phyloP scores from a whole-genome alignment of 2,113 vertebrate genomes.

The Bucco capensis region DNA sequence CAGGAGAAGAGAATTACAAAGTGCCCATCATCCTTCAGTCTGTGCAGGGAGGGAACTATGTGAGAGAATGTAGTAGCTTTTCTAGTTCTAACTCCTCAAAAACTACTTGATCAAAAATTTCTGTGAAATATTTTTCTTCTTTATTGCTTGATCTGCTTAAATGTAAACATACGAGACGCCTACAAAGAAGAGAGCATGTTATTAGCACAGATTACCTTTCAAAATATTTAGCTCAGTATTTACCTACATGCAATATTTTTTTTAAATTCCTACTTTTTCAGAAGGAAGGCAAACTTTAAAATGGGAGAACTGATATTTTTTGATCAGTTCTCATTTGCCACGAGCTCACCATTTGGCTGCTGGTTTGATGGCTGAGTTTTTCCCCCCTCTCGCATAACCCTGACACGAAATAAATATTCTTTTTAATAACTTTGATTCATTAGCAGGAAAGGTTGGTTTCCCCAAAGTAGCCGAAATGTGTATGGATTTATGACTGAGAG shows the following conservation, averaged over 20 bases:
- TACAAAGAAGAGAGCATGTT: neutral
- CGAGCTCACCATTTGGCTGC: neutral
- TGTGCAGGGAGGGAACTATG: neutral
- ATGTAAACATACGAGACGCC: neutral
- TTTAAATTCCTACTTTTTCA: neutral
- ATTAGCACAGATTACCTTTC: neutral
- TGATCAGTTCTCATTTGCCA: neutral
- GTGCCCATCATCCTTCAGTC: neutral
- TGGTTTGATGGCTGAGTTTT: neutral
- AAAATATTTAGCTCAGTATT: neutral
- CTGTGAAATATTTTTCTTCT: neutral
- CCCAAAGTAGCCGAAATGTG: constrained; percentile 25
- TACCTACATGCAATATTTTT: neutral
- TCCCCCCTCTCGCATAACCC: neutral
- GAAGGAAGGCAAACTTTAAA: neutral
- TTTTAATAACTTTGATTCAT: constrained; percentile 51
- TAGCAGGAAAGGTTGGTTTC: constrained; percentile 32
- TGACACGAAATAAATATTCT: constrained; percentile 36
- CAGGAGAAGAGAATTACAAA: constrained; percentile 19
- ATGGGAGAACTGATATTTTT: neutral
- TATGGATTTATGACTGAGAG: constrained; percentile 50
- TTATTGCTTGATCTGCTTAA: neutral
- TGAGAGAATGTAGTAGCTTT: neutral
- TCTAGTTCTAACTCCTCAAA: neutral
- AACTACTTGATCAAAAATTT: neutral